These are phyloP conservation scores for Aldabrachelys gigantea DNA, from an alignment of 2,113 vertebrate species.

Conservation along the genomic window DNA sequence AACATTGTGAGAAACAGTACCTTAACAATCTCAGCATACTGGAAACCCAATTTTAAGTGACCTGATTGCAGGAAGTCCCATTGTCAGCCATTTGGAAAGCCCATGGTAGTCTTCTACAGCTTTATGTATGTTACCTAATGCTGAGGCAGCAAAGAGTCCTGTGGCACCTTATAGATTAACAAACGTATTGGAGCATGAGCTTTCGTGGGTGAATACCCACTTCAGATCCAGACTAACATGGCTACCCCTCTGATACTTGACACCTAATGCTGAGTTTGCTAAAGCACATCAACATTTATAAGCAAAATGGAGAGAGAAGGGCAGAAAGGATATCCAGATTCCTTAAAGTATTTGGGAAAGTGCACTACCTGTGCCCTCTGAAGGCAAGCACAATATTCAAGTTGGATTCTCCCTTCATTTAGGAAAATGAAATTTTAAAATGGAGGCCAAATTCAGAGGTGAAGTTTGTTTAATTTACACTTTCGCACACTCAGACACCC, in stretches of 20 bases:
- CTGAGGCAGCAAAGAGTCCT: neutral
- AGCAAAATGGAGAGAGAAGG: neutral
- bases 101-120: neutral
- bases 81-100: neutral
- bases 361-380: neutral
- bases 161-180: too few species aligned
- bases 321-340: neutral
- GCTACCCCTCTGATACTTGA: too few species aligned
- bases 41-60: neutral
- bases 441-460: neutral
- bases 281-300: neutral
- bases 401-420: neutral
- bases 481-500: neutral
- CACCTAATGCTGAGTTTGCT: neutral
- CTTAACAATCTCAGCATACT: neutral
- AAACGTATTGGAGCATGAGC: too few species aligned
- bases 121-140: neutral
- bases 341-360: neutral
- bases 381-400: neutral
- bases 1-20: neutral
- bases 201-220: too few species aligned
- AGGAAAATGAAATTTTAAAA: neutral
- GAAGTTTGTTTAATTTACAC: neutral
- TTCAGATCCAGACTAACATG: too few species aligned
- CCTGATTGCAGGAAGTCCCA: neutral